phyloP scores from a whole-genome alignment of 2,888 invertebrate genomes.

The Adineta ricciae region DNA sequence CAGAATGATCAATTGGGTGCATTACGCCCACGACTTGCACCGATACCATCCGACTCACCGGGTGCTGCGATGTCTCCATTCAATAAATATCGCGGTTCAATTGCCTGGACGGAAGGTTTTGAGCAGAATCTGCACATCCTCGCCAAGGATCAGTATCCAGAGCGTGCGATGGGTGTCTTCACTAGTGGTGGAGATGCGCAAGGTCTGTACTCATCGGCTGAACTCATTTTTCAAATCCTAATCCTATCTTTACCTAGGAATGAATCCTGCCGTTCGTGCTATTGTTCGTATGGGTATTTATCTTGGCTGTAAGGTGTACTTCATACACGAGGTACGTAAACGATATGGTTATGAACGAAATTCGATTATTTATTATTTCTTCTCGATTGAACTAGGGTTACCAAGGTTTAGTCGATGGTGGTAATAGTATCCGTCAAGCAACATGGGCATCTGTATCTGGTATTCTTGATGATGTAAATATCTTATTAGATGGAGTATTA shows the following conservation, averaged over 20 bases:
- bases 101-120: background rate
- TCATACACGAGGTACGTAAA: conserved; percentile 65
- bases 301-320: conserved; percentile 83
- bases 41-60: too few relatives aligned
- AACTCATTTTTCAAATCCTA: background rate
- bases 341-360: conserved; percentile 34
- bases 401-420: conserved; percentile 95
- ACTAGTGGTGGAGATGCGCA: conserved; percentile 94
- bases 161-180: conserved; percentile 67
- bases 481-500: background rate
- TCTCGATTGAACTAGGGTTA: conserved; percentile 42
- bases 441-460: conserved; percentile 92
- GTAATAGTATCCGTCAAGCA: conserved; percentile 82
- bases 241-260: conserved; percentile 60
- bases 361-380: background rate
- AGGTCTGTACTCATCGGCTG: conserved; percentile 58
- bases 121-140: background rate
- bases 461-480: conserved; percentile 72
- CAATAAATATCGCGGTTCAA: background rate
- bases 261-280: conserved; percentile 96
- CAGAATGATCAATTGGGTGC: background rate
- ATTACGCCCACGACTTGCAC: background rate
- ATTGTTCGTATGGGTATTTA: conserved; percentile 97
- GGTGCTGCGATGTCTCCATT: background rate
- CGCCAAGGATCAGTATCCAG: conserved; percentile 28